Conservation (phyloP, 2,797 vertebrate species). For the Buphagus erythrorhynchus region DNA sequence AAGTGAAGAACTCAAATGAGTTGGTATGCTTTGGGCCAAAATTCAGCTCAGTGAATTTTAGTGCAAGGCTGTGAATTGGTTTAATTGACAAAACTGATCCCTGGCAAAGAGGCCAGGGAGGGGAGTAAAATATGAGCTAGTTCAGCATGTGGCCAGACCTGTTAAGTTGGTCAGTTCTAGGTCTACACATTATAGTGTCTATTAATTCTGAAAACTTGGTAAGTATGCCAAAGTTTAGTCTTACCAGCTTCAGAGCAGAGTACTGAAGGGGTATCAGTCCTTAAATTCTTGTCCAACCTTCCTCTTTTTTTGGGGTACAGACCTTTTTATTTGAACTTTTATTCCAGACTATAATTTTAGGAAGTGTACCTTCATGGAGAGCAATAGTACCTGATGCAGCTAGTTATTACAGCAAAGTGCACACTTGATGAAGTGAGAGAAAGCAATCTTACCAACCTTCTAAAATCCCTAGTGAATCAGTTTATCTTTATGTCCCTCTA, state of each 20-base stretch:
- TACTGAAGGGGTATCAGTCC: background rate
- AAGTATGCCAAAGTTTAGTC: background rate
- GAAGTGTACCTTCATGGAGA: background rate
- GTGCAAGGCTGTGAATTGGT: background rate
- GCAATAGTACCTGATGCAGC: background rate
- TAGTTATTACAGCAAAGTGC: background rate
- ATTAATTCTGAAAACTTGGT: background rate
- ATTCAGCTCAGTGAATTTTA: background rate
- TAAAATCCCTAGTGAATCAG: background rate
- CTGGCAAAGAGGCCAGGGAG: background rate
- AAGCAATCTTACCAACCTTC: background rate
- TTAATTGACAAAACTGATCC: background rate
- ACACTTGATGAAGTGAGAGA: background rate
- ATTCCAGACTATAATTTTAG: background rate
- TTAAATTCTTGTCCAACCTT: background rate
- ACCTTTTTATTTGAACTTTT: background rate
- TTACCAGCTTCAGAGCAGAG: background rate
- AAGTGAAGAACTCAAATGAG: background rate
- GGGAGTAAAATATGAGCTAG: background rate
- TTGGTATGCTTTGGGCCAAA: background rate
- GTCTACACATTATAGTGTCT: background rate
- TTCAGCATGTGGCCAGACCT: background rate
- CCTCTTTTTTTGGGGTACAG: rapidly evolving
- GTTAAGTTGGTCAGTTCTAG: background rate
- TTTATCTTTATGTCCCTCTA: background rate